phyloP scores from a whole-genome alignment of 1,140 invertebrate genomes.

The Calycopis cecrops region DNA sequence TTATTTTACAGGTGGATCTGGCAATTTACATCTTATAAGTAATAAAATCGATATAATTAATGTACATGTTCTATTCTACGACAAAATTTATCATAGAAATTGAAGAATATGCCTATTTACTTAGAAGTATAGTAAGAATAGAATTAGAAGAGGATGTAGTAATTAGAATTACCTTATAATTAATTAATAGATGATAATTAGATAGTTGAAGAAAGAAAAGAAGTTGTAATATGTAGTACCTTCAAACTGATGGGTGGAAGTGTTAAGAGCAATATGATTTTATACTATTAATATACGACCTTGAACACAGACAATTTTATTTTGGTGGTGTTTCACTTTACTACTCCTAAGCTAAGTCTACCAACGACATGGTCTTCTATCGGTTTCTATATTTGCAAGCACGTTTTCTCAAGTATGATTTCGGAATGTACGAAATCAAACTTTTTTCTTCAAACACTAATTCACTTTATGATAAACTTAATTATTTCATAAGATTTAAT shows the following conservation, averaged over 20 bases:
- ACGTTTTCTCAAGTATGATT: constrained; percentile 3
- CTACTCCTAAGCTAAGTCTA: constrained; percentile 16
- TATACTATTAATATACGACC: constrained; percentile 23
- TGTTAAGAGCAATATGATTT: constrained; percentile 12
- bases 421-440: no score
- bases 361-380: neutral
- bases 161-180: neutral
- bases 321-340: constrained; percentile 54
- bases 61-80: constrained; percentile 72
- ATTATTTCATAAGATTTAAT: no score
- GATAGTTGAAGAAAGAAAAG: constrained; percentile 2
- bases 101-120: constrained; percentile 33
- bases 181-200: neutral
- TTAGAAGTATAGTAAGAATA: constrained; percentile 11
- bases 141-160: neutral
- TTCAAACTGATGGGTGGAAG: constrained; percentile 14
- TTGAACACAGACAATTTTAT: constrained; percentile 56
- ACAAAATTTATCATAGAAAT: constrained; percentile 44
- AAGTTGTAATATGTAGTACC: neutral
- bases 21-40: constrained; percentile 44
- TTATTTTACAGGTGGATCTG: constrained; percentile 4
- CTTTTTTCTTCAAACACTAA: no score
- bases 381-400: neutral
- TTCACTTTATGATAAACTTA: no score
- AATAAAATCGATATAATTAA: constrained; percentile 61